A percentile compares a stretch with the other conserved stretches of the same genome.
Conservation (phyloP, 2,888 invertebrate species). For the Glaucopsyche alexis region DNA sequence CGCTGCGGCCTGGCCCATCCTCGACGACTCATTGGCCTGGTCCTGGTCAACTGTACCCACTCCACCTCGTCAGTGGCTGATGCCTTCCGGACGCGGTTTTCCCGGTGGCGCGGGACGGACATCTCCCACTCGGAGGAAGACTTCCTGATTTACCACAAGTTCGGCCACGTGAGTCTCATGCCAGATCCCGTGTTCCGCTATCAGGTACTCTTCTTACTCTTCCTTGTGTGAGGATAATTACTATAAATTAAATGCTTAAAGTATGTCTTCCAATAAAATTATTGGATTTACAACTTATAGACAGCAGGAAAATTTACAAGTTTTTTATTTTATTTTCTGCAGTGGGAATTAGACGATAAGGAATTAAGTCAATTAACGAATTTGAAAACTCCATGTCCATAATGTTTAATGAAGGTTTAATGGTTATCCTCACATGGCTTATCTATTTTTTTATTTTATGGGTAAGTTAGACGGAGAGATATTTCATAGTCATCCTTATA, state of each 20-base stretch:
- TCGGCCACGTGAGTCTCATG: conserved; percentile 89
- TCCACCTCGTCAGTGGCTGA: conserved; percentile 92
- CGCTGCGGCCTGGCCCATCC: conserved; percentile 92
- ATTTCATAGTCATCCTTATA: not conserved
- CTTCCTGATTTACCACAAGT: conserved; percentile 93
- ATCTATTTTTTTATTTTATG: not conserved
- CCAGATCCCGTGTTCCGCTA: conserved; percentile 58
- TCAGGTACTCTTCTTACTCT: conserved; percentile 62
- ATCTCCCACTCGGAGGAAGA: conserved; percentile 94
- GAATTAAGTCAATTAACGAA: too few species aligned
- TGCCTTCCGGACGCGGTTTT: conserved; percentile 91
- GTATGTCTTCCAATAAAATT: too few species aligned
- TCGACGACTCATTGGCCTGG: conserved; percentile 86
- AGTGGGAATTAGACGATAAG: too few species aligned
- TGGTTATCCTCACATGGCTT: not conserved
- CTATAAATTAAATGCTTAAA: not conserved
- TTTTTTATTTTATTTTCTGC: too few species aligned
- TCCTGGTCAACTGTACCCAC: conserved; percentile 92
- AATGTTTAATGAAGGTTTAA: too few species aligned
- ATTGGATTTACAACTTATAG: too few species aligned
- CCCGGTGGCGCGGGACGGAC: conserved; percentile 90
- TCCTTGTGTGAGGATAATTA: conserved; percentile 5
- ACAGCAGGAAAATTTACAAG: too few species aligned
- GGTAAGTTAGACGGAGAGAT: not conserved
- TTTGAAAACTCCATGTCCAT: too few species aligned